phyloP scores from a whole-genome alignment of 2,888 invertebrate genomes.

The Rhingia campestris region DNA sequence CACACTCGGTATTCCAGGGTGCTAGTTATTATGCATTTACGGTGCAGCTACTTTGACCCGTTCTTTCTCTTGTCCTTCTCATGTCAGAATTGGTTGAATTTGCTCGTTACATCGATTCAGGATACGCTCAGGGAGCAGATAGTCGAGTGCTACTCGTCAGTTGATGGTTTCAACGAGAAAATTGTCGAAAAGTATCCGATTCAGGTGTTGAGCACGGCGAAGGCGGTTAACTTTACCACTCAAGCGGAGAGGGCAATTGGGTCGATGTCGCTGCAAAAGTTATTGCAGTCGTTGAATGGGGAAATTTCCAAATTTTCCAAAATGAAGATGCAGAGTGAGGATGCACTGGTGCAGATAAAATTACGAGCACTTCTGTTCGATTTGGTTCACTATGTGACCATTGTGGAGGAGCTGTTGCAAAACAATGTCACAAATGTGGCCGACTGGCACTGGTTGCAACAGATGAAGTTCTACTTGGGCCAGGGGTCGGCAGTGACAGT shows the following conservation, averaged over 20 bases:
- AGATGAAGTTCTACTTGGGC: slow-evolving; percentile 90
- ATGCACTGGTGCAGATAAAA: slow-evolving; percentile 89
- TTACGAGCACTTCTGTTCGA: slow-evolving; percentile 96
- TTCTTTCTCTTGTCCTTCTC: background rate
- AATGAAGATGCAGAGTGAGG: slow-evolving; percentile 81
- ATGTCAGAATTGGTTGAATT: slow-evolving; percentile 81
- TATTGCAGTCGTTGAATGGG: slow-evolving; percentile 83
- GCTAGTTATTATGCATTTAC: slow-evolving; percentile 15
- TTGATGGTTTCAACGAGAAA: slow-evolving; percentile 82
- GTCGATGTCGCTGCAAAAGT: slow-evolving; percentile 85
- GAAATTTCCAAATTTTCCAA: slow-evolving; percentile 79
- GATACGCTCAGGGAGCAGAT: slow-evolving; percentile 88
- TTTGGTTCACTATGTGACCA: slow-evolving; percentile 93
- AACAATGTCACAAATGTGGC: slow-evolving; percentile 86
- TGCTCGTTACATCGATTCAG: slow-evolving; percentile 92
- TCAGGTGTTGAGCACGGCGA: slow-evolving; percentile 93
- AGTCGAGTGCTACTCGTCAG: slow-evolving; percentile 83
- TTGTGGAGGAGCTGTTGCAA: slow-evolving; percentile 90
- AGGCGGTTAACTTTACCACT: slow-evolving; percentile 92
- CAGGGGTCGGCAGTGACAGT: slow-evolving; percentile 86
- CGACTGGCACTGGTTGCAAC: slow-evolving; percentile 98
- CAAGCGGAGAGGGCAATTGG: slow-evolving; percentile 91
- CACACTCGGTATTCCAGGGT: background rate
- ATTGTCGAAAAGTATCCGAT: slow-evolving; percentile 83
- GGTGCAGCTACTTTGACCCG: slow-evolving; percentile 21